These are phyloP conservation scores for Crotalus horridus DNA, from an alignment of 2,113 vertebrate genomes.

Conservation along the genomic window DNA sequence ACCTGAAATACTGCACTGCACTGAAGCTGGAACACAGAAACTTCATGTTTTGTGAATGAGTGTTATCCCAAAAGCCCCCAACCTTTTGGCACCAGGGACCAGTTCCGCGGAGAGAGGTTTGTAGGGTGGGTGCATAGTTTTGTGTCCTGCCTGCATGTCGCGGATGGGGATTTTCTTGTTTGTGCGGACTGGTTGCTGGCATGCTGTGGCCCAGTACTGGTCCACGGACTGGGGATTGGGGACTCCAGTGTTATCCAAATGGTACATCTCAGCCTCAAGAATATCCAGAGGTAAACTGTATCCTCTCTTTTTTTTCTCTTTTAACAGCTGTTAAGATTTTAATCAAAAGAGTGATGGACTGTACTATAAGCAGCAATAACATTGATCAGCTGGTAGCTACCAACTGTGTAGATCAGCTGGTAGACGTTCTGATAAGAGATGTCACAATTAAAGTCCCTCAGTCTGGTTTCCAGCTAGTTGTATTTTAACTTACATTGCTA, in stretches of 20 bases:
- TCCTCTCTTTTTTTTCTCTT: neutral
- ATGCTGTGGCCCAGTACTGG: no score
- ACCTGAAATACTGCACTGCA: neutral
- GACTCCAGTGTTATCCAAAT: neutral
- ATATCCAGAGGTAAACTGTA: neutral
- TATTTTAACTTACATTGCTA: neutral
- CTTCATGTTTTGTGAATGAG: neutral
- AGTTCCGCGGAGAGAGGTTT: no score
- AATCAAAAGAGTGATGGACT: conserved; percentile 13
- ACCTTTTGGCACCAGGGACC: no score
- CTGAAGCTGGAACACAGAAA: neutral
- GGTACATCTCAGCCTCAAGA: neutral
- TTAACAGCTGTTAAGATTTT: conserved; percentile 10
- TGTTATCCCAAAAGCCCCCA: no score
- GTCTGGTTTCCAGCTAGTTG: neutral
- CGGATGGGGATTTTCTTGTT: no score
- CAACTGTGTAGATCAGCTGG: conserved; percentile 10
- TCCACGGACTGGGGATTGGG: no score
- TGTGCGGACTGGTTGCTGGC: no score
- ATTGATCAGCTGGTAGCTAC: conserved; percentile 7
- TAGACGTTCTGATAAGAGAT: neutral
- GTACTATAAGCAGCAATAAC: conserved; percentile 5
- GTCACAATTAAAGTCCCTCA: neutral
- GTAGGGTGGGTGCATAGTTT: no score
- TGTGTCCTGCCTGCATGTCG: no score